Conservation (phyloP, 2,888 invertebrate genomes). For the Ochlodes sylvanus region DNA sequence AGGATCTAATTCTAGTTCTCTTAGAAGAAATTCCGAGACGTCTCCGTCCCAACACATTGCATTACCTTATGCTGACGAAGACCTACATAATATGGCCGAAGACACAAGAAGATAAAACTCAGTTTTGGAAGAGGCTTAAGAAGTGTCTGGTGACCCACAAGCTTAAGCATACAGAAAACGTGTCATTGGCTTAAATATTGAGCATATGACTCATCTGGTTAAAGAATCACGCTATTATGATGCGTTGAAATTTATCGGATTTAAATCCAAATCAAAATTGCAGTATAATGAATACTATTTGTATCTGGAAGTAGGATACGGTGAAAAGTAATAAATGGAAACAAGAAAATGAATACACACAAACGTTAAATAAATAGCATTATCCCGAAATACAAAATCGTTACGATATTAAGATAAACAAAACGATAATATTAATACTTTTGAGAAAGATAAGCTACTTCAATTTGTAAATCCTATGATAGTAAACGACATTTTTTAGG, state of each 20-base stretch:
- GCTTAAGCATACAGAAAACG: conserved; percentile 56
- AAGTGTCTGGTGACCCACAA: conserved; percentile 64
- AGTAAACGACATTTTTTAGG: background rate
- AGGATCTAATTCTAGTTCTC: conserved; percentile 86
- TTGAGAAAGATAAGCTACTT: conserved; percentile 1
- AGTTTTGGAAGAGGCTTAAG: conserved; percentile 78
- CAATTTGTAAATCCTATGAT: background rate
- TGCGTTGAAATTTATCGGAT: background rate
- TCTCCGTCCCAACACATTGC: conserved; percentile 86
- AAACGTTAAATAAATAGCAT: background rate
- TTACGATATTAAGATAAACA: background rate
- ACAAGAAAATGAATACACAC: background rate
- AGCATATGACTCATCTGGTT: background rate
- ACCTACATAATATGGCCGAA: conserved; percentile 89
- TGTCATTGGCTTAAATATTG: conserved; percentile 58
- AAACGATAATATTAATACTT: background rate
- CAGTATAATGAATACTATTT: too few species aligned
- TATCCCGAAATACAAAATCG: background rate
- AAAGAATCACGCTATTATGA: background rate
- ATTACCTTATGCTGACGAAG: conserved; percentile 88
- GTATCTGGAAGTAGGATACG: background rate
- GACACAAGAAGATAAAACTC: conserved; percentile 53
- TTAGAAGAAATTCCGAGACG: conserved; percentile 87
- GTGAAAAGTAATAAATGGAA: background rate
- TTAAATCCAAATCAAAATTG: background rate